phyloP scores from a whole-genome alignment of 2,113 vertebrate genomes.

The Malurus alboscapulatus region DNA sequence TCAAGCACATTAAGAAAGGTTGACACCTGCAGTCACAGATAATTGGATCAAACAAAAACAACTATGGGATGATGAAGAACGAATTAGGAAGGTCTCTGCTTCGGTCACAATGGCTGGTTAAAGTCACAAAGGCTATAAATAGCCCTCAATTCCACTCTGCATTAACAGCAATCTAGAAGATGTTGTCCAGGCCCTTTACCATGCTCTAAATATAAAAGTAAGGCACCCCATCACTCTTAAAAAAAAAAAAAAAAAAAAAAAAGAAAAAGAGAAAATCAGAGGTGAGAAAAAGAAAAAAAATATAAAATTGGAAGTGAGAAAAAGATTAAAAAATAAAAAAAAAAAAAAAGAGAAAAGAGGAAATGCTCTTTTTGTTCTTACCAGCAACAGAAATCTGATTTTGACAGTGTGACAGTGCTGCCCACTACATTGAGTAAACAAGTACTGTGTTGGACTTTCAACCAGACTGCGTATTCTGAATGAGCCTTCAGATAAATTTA shows the following conservation, averaged over 20 bases:
- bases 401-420: background rate
- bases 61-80: background rate
- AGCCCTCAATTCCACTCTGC: background rate
- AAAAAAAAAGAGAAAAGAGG: background rate
- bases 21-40: background rate
- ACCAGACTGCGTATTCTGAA: background rate
- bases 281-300: too few species aligned
- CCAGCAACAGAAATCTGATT: background rate
- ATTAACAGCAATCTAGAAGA: background rate
- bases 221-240: rapidly evolving
- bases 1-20: background rate
- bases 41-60: slow-evolving; percentile 5
- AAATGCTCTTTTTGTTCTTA: background rate
- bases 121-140: background rate
- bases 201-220: background rate
- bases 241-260: rapidly evolving
- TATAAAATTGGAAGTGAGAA: too few species aligned
- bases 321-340: rapidly evolving
- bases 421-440: background rate
- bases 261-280: background rate
- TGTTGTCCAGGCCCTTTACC: background rate
- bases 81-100: slow-evolving; percentile 1
- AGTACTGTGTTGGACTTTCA: background rate
- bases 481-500: background rate
- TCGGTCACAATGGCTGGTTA: background rate